Evolutionary conservation across 2,113 vertebrate genomes (phyloP), one percentile per base, ranked within the genome.

Genomic region (Procavia capensis): DNA sequence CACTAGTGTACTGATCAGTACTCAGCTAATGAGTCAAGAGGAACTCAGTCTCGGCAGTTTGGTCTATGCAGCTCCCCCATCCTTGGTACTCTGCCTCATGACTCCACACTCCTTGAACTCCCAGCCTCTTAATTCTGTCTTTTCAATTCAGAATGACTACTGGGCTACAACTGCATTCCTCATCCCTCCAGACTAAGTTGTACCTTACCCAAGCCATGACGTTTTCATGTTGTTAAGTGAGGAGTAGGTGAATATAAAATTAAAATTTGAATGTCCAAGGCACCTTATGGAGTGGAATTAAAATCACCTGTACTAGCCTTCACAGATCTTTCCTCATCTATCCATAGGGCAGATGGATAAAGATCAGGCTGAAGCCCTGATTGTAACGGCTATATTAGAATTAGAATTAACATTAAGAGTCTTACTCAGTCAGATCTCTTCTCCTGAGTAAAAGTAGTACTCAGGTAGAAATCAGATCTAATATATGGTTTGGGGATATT

Each of bases 41-140:
- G 14, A n/a, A 66, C 3, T 22, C 47, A 2, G 75, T 36, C 4
- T 29, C 7, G 20, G 27, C 14, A 70, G 27, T 8, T 57, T 0
- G 47, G 4, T 11, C 6, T 19, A 0, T 25, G 2, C 31, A 34
- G 34, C 1, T 43, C 27, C 2, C 2, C 59, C 0, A 17, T 34
- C 20, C 68, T 5, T 59, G 34, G 17, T 64, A 29, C 5, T 57
- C 10, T 45, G 6, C 17, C 14, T 80, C 31, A 34, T 34, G 57
- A n/a, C 10, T 13, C 24, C 39, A 83, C 61, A 17, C 78, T 2
- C 19, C 17, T 3, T 41, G 2, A 25, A 57, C 31, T 93, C 14
- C 3, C 11, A 41, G 45, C 6, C 54, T 83, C 3, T 11, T 19
- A 2, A 2, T 64, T 61, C 8, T 61, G 4, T 72, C 41, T 75